Conservation (phyloP, 30 jellyfish, hydroid and myxozoan genomes). For the Catostylus mosaicus region DNA sequence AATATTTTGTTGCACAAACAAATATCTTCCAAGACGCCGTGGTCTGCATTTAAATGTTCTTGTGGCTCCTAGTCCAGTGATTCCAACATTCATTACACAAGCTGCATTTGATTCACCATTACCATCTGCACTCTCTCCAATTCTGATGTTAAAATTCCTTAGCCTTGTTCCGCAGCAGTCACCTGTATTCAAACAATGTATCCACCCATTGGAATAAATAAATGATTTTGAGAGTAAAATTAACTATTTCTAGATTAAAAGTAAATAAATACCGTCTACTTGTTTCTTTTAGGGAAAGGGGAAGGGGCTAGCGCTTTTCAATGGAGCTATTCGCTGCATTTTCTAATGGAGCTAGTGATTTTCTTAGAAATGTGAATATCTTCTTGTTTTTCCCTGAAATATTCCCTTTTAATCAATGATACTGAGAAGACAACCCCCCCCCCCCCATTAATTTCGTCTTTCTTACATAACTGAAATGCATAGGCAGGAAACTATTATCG, state of each 20-base stretch:
- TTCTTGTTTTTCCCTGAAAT: too few species aligned
- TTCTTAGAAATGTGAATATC: neutral
- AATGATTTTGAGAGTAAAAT: neutral
- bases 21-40: constrained; percentile 16
- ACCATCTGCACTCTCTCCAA: constrained; percentile 21
- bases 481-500: too few species aligned
- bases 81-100: constrained; percentile 7
- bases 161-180: constrained; percentile 28
- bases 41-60: constrained; percentile 18
- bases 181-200: neutral
- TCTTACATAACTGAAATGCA: too few species aligned
- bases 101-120: neutral
- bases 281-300: neutral
- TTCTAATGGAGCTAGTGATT: neutral
- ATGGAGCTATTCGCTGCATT: neutral
- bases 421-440: too few species aligned
- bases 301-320: too few species aligned
- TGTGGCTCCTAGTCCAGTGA: constrained; percentile 13
- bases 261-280: neutral
- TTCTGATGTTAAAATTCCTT: constrained; percentile 8
- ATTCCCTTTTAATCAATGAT: too few species aligned
- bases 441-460: too few species aligned
- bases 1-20: constrained; percentile 4
- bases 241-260: too few species aligned
- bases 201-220: neutral